These are phyloP conservation scores for Sminthurinus signatus DNA, from an alignment of 1,140 invertebrate genomes.

Conservation along the genomic window DNA sequence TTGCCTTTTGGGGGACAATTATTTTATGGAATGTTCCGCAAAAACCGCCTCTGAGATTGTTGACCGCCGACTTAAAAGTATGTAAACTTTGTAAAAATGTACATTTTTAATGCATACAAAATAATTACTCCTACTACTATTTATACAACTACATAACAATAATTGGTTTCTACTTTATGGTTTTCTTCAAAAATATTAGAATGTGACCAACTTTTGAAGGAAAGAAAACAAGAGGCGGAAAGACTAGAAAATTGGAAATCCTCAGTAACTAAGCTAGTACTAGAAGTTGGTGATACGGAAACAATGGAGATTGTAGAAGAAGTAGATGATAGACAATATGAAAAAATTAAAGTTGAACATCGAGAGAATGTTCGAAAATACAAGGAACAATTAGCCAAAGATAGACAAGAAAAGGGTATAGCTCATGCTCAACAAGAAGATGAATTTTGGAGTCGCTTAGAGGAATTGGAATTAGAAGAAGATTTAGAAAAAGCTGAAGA, in stretches of 20 bases:
- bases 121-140: too few species aligned
- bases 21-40: slow-evolving; percentile 62
- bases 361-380: slow-evolving; percentile 50
- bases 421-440: slow-evolving; percentile 48
- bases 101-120: not conserved
- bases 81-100: slow-evolving; percentile 18
- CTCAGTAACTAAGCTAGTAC: slow-evolving; percentile 40
- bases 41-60: slow-evolving; percentile 58
- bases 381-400: slow-evolving; percentile 47
- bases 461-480: slow-evolving; percentile 53
- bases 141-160: too few species aligned
- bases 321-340: slow-evolving; percentile 51
- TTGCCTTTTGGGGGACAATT: slow-evolving; percentile 61
- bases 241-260: slow-evolving; percentile 47
- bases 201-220: slow-evolving; percentile 49
- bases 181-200: slow-evolving; percentile 42
- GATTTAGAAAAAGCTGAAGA: slow-evolving; percentile 49
- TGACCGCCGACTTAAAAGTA: slow-evolving; percentile 56
- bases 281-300: slow-evolving; percentile 41
- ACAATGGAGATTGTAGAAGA: slow-evolving; percentile 51
- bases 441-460: slow-evolving; percentile 49
- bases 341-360: slow-evolving; percentile 53
- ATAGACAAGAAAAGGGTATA: slow-evolving; percentile 40
- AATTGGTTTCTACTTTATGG: too few species aligned
- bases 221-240: slow-evolving; percentile 49